These are phyloP conservation scores for Hemibagrus guttatus DNA, from an alignment of 2,797 vertebrate genomes.

Conservation along the genomic window DNA sequence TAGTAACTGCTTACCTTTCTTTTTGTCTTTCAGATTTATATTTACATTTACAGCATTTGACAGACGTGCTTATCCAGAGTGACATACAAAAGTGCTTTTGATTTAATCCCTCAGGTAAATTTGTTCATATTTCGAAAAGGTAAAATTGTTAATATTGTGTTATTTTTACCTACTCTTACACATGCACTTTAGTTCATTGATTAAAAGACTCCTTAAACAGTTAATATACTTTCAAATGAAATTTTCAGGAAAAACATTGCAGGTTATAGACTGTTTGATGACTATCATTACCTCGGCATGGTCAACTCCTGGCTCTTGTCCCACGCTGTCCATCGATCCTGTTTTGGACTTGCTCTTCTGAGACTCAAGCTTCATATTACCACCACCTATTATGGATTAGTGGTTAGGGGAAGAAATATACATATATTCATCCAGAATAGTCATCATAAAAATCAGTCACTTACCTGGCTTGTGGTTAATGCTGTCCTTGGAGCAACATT, in stretches of 20 bases:
- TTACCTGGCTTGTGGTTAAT: constrained; percentile 93
- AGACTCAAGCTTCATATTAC: constrained; percentile 88
- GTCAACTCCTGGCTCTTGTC: constrained; percentile 73
- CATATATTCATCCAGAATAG: background rate
- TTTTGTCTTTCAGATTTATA: background rate
- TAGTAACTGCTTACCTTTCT: background rate
- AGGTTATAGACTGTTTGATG: background rate
- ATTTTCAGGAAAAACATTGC: background rate
- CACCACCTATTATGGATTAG: constrained; percentile 78
- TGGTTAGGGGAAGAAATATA: constrained; percentile 14
- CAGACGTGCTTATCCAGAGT: too few species aligned
- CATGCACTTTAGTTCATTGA: background rate
- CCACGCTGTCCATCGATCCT: constrained; percentile 87
- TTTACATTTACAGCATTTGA: too few species aligned
- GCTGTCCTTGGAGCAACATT: constrained; percentile 94
- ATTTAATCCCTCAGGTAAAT: background rate
- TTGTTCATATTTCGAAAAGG: background rate
- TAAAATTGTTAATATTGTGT: background rate
- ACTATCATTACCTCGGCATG: constrained; percentile 75
- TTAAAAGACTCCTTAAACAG: background rate
- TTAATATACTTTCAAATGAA: background rate
- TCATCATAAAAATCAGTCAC: background rate
- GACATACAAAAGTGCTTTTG: too few species aligned
- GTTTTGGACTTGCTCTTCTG: constrained; percentile 89
- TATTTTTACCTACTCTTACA: background rate